Base-by-base conservation (phyloP, 2,797 vertebrate genomes). In the Benthosema pterotum region DNA sequence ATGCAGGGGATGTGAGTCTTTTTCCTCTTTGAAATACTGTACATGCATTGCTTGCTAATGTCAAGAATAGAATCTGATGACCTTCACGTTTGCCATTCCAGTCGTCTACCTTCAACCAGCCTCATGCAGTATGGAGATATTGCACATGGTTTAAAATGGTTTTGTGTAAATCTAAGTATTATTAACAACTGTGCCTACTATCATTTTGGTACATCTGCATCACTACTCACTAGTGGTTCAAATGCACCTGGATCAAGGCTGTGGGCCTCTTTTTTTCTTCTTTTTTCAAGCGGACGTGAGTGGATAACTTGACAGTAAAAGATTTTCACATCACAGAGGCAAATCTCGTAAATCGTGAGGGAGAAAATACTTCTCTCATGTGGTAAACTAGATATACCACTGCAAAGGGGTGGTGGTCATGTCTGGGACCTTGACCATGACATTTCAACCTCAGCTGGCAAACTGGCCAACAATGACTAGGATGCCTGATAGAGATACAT, bases 251-350 rank as follows among this genome's bases (percentile, higher is more conserved):
- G 42, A 71, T 71, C 19, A 43, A 42, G 48, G 57, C 57, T 57
- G 28, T 6, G 5, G 18, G 42, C 28, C 52, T 77, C 9, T 32
- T 32, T 38, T 7, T 6, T 32, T 32, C 9, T 38, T 7, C 1
- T 32, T 32, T 62, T 77, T 46, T 51, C 68, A 71, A 54, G 57
- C 57, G 52, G 25, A 65, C 72, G 67, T 60, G 72, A 84, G 56
- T 16, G 42, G 55, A 47, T 69, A 57, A 61, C 55, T 42, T 38
- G 0, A 52, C 14, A 55, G 53, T 4, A 15, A n/a, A 55, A 57
- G 32, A 22, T 54, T 78, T 69, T 78, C 66, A 72, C 69, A 60
- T 59, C 49, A 14, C 42, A 14, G 2, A 15, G 67, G 54, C 60
- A 71, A 73, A 47, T 74, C 61, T 67, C 59, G 22, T 77, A 60